A percentile compares a stretch with the other conserved stretches of the same genome.
These are phyloP conservation scores for Hyla sarda DNA, from an alignment of 2,113 vertebrate genomes.

Conservation along the genomic window DNA sequence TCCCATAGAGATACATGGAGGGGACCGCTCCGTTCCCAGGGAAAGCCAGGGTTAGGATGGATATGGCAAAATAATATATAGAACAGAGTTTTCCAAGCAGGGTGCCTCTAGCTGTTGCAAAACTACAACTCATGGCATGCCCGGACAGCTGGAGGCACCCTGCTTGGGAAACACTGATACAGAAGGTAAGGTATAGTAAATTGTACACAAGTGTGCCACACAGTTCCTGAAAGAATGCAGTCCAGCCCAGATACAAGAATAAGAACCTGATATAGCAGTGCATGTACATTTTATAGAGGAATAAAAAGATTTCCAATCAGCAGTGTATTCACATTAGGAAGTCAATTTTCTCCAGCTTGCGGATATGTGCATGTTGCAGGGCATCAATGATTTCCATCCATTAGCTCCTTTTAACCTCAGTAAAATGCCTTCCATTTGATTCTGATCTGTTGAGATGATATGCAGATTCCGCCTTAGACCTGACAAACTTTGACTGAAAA, in stretches of 20 bases:
- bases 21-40: too few species aligned
- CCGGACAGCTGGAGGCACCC: too few species aligned
- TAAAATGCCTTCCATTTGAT: constrained; percentile 27
- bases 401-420: constrained; percentile 27
- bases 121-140: too few species aligned
- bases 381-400: constrained; percentile 19
- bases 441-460: constrained; percentile 18
- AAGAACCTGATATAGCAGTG: neutral
- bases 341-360: neutral
- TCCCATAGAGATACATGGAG: too few species aligned
- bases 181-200: too few species aligned
- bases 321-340: neutral
- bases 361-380: neutral
- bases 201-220: too few species aligned
- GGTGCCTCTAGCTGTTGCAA: too few species aligned
- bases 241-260: neutral
- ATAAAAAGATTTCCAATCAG: neutral
- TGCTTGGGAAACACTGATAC: too few species aligned
- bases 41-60: too few species aligned
- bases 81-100: too few species aligned
- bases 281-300: neutral
- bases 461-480: neutral
- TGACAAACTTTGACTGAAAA: constrained; percentile 24
- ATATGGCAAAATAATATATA: too few species aligned
- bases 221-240: neutral